Evolutionary conservation across 2,888 invertebrate genomes (phyloP).

Genomic region (Dione juno): DNA sequence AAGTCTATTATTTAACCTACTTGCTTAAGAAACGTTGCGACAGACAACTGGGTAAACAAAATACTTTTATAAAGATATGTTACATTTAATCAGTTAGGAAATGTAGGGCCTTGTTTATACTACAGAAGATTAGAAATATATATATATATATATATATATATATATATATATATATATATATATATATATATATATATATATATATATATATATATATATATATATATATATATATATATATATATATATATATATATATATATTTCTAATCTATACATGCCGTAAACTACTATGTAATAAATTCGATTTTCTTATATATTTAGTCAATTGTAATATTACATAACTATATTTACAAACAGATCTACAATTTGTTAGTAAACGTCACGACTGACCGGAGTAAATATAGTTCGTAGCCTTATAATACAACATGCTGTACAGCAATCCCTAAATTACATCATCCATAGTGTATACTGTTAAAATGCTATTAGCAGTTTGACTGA

Average conservation of each 20-base stretch:
- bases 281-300: no score
- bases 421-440: neutral
- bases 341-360: neutral
- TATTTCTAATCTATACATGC: no score
- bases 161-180: neutral
- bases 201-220: no score
- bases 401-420: constrained; percentile 10
- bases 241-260: no score
- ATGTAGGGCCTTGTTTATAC: constrained; percentile 20
- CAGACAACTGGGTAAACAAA: constrained; percentile 32
- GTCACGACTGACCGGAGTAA: constrained; percentile 4
- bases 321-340: no score
- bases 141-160: neutral
- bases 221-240: no score
- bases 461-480: neutral
- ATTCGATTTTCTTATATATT: no score
- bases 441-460: constrained; percentile 8
- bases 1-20: constrained; percentile 31
- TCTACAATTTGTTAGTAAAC: constrained; percentile 1
- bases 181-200: no score
- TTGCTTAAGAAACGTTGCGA: constrained; percentile 19
- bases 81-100: constrained; percentile 26
- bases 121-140: neutral
- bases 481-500: constrained; percentile 2
- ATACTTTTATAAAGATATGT: constrained; percentile 22